phyloP scores from a whole-genome alignment of 2,888 invertebrate species.

The Sclerodermus sp. region DNA sequence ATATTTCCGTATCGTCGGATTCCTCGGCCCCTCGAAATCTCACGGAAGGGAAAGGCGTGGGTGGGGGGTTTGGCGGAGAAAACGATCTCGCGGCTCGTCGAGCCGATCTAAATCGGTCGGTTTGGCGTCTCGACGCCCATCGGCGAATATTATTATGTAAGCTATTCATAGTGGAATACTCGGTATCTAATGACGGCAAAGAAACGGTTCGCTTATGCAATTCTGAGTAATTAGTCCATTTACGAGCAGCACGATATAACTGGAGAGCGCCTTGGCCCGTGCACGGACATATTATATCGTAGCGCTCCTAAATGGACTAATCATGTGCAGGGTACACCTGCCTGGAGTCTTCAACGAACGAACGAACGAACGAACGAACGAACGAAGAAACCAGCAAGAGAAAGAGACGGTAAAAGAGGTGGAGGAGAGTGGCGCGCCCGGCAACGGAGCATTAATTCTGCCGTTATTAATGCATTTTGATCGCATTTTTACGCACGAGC shows the following conservation, averaged over 20 bases:
- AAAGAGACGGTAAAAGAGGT: not conserved
- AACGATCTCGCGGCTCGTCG: not conserved
- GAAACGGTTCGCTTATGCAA: constrained; percentile 36
- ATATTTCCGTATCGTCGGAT: too few relatives aligned
- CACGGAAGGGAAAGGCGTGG: constrained; percentile 1
- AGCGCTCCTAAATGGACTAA: constrained; percentile 1
- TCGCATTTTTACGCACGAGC: constrained; percentile 33
- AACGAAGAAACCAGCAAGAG: too few relatives aligned
- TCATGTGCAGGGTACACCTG: not conserved
- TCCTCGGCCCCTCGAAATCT: too few relatives aligned
- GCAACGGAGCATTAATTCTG: constrained; percentile 39
- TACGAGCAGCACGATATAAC: constrained; percentile 25
- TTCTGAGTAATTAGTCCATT: constrained; percentile 49
- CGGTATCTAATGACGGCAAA: constrained; percentile 38
- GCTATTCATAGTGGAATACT: constrained; percentile 22
- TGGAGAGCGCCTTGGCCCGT: not conserved
- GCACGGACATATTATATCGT: constrained; percentile 1
- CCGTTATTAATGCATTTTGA: constrained; percentile 49
- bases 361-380: too few relatives aligned
- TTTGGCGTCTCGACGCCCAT: constrained; percentile 30
- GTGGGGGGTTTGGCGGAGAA: not conserved
- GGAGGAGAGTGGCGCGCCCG: constrained; percentile 12
- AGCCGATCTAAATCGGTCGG: constrained; percentile 25
- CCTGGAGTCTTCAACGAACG: too few relatives aligned
- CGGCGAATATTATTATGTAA: constrained; percentile 38